These are phyloP conservation scores for Heliconius eleuchia DNA, from an alignment of 1,140 invertebrate genomes.

Conservation along the genomic window DNA sequence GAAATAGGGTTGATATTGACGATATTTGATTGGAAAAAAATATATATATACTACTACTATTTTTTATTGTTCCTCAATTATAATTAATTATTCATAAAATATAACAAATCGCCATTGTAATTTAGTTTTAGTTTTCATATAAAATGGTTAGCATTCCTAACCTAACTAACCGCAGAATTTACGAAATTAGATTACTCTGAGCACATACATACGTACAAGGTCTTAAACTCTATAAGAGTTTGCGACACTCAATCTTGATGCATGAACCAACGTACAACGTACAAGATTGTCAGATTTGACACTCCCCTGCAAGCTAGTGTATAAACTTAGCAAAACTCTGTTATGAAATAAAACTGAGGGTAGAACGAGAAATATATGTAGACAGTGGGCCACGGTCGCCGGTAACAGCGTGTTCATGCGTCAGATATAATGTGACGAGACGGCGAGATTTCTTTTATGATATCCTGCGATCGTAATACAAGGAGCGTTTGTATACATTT, in stretches of 20 bases:
- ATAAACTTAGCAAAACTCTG: background rate
- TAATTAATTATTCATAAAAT: too few species aligned
- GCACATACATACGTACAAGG: slow-evolving; percentile 14
- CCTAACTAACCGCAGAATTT: slow-evolving; percentile 7
- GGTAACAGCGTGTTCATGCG: background rate
- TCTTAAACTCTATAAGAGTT: background rate
- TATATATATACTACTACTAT: too few species aligned
- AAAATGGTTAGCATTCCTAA: slow-evolving; percentile 12
- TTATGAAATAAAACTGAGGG: slow-evolving; percentile 5
- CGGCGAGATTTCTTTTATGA: background rate
- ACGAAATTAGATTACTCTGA: slow-evolving; percentile 5
- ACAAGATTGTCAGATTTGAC: slow-evolving; percentile 21
- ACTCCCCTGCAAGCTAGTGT: slow-evolving; percentile 9
- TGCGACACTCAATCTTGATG: slow-evolving; percentile 8
- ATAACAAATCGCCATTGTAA: background rate
- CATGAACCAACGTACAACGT: background rate
- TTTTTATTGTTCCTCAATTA: too few species aligned
- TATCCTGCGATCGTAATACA: background rate
- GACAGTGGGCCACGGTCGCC: background rate
- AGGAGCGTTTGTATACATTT: background rate
- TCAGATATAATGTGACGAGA: background rate
- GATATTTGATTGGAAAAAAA: background rate
- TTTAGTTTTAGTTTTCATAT: background rate
- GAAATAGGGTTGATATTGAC: background rate
- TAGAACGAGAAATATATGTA: background rate